Percentiles rank a stretch among this genome's conserved stretches.
Evolutionary conservation across 2,797 vertebrate species (phyloP).

Genomic region (Hipposideros larvatus): DNA sequence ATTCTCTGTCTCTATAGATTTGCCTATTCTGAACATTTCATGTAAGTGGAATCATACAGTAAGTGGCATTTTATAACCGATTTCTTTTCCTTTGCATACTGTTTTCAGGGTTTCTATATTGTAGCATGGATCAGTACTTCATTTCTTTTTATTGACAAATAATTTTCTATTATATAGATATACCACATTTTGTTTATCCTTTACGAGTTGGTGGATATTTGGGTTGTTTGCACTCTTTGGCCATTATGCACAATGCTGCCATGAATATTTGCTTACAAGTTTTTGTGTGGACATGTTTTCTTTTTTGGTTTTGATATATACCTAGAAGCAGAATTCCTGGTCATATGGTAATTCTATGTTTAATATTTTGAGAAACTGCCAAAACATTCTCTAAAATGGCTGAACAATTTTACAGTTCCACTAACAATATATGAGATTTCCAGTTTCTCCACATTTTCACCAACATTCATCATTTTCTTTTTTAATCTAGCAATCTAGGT

Average conservation of each 20-base stretch:
- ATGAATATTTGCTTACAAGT: background rate
- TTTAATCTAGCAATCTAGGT: background rate
- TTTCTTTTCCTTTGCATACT: background rate
- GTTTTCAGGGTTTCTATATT: background rate
- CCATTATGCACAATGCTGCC: background rate
- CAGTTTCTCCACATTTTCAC: background rate
- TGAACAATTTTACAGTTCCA: background rate
- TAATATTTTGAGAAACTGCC: background rate
- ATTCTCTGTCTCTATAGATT: background rate
- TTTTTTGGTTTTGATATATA: background rate
- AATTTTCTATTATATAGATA: background rate
- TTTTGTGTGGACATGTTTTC: conserved; percentile 5
- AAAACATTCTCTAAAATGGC: background rate
- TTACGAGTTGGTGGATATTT: background rate
- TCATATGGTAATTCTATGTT: background rate
- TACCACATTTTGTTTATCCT: background rate
- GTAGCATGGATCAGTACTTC: background rate
- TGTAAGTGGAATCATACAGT: background rate
- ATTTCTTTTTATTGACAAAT: background rate
- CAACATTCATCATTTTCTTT: background rate
- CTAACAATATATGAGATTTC: background rate
- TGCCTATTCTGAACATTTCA: background rate
- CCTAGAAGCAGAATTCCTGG: background rate
- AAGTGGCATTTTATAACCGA: background rate
- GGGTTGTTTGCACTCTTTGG: background rate